These are phyloP conservation scores for Amiota mariae DNA, from an alignment of 2,888 invertebrate species.

Conservation along the genomic window DNA sequence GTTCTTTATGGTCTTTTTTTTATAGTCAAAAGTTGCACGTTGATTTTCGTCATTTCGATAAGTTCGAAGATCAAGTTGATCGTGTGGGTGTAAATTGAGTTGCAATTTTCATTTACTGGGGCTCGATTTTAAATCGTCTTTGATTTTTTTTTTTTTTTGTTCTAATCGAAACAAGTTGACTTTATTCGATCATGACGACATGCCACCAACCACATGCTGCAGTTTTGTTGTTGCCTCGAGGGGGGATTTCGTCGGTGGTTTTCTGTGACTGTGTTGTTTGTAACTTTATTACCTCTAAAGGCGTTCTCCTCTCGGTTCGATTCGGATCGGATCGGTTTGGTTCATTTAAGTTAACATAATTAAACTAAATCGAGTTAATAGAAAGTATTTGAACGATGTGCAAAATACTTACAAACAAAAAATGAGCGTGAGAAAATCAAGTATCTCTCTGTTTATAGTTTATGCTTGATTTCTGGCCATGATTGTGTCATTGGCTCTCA, in stretches of 20 bases:
- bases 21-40: slow-evolving; percentile 13
- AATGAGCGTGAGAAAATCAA: slow-evolving; percentile 7
- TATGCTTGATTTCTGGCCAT: slow-evolving; percentile 10
- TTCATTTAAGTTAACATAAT: slow-evolving; percentile 44
- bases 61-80: slow-evolving; percentile 31
- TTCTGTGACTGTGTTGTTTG: not conserved
- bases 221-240: slow-evolving; percentile 28
- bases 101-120: slow-evolving; percentile 43
- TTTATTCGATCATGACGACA: not conserved
- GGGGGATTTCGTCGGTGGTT: not conserved
- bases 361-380: slow-evolving; percentile 31
- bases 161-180: not conserved
- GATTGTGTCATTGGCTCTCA: slow-evolving; percentile 16
- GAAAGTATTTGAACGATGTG: slow-evolving; percentile 1
- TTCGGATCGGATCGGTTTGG: slow-evolving; percentile 17
- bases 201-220: not conserved
- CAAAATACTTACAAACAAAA: no score
- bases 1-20: not conserved
- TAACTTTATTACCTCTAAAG: not conserved
- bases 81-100: slow-evolving; percentile 58
- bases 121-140: slow-evolving; percentile 18
- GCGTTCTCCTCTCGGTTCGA: slow-evolving; percentile 31
- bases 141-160: not conserved
- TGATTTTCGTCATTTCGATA: slow-evolving; percentile 6
- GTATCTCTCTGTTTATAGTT: not conserved